Evolutionary conservation across 2,888 invertebrate genomes (phyloP).

Genomic region (Oxytorus armatus): DNA sequence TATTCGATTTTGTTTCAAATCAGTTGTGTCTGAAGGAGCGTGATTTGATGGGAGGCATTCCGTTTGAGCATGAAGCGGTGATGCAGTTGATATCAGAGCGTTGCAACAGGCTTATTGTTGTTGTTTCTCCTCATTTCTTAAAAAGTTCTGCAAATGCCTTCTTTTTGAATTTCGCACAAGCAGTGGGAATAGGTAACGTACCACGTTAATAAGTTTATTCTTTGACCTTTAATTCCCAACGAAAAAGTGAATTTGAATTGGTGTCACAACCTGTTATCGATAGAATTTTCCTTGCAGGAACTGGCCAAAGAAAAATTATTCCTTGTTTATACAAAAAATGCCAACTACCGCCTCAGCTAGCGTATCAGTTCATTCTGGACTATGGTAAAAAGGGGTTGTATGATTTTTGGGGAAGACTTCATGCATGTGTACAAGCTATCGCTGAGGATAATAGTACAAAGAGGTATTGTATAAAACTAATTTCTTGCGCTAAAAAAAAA

Average conservation of each 20-base stretch:
- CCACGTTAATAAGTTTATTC: slow-evolving; percentile 6
- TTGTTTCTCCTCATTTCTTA: slow-evolving; percentile 92
- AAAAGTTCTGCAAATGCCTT: slow-evolving; percentile 91
- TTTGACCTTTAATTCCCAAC: slow-evolving; percentile 62
- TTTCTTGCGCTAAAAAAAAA: not conserved
- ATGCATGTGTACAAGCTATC: slow-evolving; percentile 85
- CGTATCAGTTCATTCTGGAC: slow-evolving; percentile 88
- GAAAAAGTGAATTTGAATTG: not conserved
- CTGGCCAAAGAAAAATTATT: slow-evolving; percentile 88
- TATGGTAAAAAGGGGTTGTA: slow-evolving; percentile 86
- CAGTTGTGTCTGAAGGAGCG: slow-evolving; percentile 91
- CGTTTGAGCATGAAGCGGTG: slow-evolving; percentile 90
- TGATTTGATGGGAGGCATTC: slow-evolving; percentile 89
- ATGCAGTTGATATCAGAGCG: slow-evolving; percentile 90
- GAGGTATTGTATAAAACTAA: slow-evolving; percentile 42
- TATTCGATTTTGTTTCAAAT: not conserved
- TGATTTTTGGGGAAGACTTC: slow-evolving; percentile 90
- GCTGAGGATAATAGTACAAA: slow-evolving; percentile 20
- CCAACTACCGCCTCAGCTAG: slow-evolving; percentile 88
- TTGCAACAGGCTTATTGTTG: slow-evolving; percentile 91
- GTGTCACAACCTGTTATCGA: not conserved
- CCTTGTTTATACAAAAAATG: slow-evolving; percentile 89
- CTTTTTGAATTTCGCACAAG: slow-evolving; percentile 92
- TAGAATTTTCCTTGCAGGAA: slow-evolving; percentile 80
- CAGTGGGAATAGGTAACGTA: slow-evolving; percentile 90